Base-by-base conservation (phyloP, 1,140 invertebrate species). In the Lepidurus apus region DNA sequence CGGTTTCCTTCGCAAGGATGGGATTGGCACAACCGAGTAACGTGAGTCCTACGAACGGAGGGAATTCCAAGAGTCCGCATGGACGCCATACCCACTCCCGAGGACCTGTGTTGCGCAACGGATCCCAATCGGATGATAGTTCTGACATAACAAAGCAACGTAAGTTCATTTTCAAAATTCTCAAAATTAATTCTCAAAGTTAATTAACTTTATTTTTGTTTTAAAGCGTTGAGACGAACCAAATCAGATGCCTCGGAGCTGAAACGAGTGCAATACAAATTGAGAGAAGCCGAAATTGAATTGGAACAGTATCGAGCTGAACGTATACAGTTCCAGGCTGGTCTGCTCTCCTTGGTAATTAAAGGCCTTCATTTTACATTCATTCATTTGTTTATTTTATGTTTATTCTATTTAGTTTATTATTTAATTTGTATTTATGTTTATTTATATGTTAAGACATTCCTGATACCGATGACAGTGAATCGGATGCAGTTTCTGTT, bases 1-100 rank as follows among this genome's bases (percentile, higher is more conserved):
- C 88, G 78, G 92, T 94, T 0, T 94, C 93, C 0, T 84, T 91
- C 78, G 91, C 91, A 0, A 87, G 93, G 79, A 93, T 94, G 73
- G 92, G 93, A 1, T 84, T 94, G 6, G 43, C 74, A 1, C 34
- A 43, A 24, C 73, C 74, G 43, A 44, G 75, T 74, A 74, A 74
- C 7, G 53, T 65, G 53, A 65, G 53, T 17, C 53, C 53, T 13
- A 65, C 53, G 53, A 65, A 21, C 53, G 53, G 53, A 9, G 53
- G 17, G 9, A 65, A 65, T 65, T 65, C 53, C 9, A 65, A 21
- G 13, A 65, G 53, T 21, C 53, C 53, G 3, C 53, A 65, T 65
- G 53, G 53, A 65, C 53, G 53, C 13, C 53, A 65, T 3, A 21
- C 53, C 53, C 53, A 11, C 21, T 65, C 53, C 7, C 17, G 53